Base-by-base conservation (phyloP, 2,797 vertebrate genomes). In the Chelon auratus region DNA sequence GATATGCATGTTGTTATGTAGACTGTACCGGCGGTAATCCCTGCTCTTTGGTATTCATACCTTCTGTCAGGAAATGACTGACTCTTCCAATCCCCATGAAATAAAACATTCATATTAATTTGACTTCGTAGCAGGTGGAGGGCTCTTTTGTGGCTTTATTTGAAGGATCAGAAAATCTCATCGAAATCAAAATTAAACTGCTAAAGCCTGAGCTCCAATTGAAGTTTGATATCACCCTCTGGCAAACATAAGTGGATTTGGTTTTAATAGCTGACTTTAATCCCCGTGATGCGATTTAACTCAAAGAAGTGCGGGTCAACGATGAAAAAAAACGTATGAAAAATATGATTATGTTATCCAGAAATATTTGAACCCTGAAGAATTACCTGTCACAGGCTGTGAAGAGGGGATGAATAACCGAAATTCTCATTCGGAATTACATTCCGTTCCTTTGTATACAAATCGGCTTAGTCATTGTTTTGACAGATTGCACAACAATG, bases 261-360 rank as follows among this genome's bases (percentile, higher is more conserved):
- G 94, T 93, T 96, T 94, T 94, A 95, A 96, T 93, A 96, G 95
- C 93, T 92, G 80, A 85, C 94, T 95, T 95, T 97, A 97, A 97
- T 96, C 96, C 85, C 93, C 86, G 86, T 90, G 85, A 95, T 94
- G 93, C 83, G 90, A 93, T 95, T 95, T 93, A 87, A 94, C 93
- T 94, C 90, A 75, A 84, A 81, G 72, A 65, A 83, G 84, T 82
- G 73, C 74, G 91, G 95, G 93, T 95, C 94, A 93, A 87, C 93
- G 90, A 94, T 95, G 86, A 55, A 22, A 58, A 94, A 94, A 88
- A 26, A 26, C 2, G 3, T 61, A 85, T 67, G 22, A 84, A 83
- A 93, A 94, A 88, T 91, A 93, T 89, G 91, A 95, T 94, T 94
- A 89, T 91, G 89, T 93, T 92, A 82, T 75, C 90, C 73, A 77